A percentile compares a stretch with the other conserved stretches of the same genome.
Conservation (phyloP, 2,797 vertebrate species). For the Megaceryle alcyon region DNA sequence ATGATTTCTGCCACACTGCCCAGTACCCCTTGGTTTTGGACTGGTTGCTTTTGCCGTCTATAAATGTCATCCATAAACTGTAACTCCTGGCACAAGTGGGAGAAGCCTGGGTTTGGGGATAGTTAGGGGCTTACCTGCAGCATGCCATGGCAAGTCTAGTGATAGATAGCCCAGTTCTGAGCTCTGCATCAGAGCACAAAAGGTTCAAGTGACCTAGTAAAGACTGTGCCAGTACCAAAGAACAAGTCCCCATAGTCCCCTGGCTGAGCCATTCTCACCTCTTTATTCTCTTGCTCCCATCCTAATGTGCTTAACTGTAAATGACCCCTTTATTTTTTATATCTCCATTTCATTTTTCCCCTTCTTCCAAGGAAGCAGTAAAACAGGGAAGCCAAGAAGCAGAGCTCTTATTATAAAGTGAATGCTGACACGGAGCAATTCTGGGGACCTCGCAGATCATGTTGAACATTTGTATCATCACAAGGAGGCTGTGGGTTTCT, state of each 20-base stretch:
- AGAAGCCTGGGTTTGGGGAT: not conserved
- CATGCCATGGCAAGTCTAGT: not conserved
- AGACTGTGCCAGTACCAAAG: not conserved
- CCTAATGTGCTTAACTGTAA: constrained; percentile 57
- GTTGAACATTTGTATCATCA: not conserved
- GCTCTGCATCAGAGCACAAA: constrained; percentile 10
- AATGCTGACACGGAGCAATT: not conserved
- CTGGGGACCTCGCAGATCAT: not conserved
- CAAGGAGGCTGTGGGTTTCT: not conserved
- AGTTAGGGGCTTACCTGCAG: not conserved
- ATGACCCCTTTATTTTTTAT: constrained; percentile 63
- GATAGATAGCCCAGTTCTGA: constrained; percentile 6
- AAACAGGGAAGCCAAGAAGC: not conserved
- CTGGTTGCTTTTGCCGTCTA: not conserved
- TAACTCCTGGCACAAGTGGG: not conserved
- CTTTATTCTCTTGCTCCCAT: constrained; percentile 34
- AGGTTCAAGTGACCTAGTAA: constrained; percentile 44
- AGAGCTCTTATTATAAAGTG: constrained; percentile 20
- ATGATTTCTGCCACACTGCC: accelerated
- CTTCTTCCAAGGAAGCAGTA: constrained; percentile 27
- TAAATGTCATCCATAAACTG: not conserved
- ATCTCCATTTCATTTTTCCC: constrained; percentile 48
- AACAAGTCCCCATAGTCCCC: constrained; percentile 12
- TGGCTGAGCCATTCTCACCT: not conserved
- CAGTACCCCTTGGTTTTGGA: not conserved